Evolutionary conservation across 2,797 vertebrate species (phyloP).

Genomic region (Artibeus lituratus): DNA sequence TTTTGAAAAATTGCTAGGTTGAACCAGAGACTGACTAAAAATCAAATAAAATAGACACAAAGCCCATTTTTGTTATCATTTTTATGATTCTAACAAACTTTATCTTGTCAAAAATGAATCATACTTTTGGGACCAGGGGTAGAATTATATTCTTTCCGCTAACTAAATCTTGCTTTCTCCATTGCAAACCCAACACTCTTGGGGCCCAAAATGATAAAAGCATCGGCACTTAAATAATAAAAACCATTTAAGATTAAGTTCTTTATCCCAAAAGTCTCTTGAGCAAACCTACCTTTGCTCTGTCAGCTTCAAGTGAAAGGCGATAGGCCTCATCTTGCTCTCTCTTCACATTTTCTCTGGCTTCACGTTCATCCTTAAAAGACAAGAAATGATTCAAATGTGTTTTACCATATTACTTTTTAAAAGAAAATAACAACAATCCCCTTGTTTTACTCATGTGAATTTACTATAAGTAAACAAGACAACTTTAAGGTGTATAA

Average conservation of each 20-base stretch:
- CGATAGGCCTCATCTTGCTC: slow-evolving; percentile 99
- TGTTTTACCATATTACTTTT: neutral
- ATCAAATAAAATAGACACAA: slow-evolving; percentile 14
- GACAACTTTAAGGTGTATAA: neutral
- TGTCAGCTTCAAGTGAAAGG: slow-evolving; percentile 96
- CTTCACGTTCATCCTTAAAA: slow-evolving; percentile 95
- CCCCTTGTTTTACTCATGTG: neutral
- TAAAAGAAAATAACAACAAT: neutral
- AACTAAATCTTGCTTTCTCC: slow-evolving; percentile 35
- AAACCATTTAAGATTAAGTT: slow-evolving; percentile 18
- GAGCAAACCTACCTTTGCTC: slow-evolving; percentile 91
- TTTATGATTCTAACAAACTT: slow-evolving; percentile 9
- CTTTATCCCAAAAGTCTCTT: neutral
- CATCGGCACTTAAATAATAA: neutral
- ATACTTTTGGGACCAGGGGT: neutral
- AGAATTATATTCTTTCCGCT: slow-evolving; percentile 38
- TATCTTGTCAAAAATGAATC: slow-evolving; percentile 40
- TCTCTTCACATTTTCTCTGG: slow-evolving; percentile 97
- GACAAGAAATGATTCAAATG: neutral
- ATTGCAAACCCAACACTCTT: slow-evolving; percentile 16
- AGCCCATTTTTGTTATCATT: neutral
- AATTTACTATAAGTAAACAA: slow-evolving; percentile 45
- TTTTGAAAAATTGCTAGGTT: neutral
- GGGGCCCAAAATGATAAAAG: slow-evolving; percentile 6
- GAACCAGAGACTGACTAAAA: neutral